phyloP scores from a whole-genome alignment of 2,113 vertebrate genomes.

The Lathamus discolor region DNA sequence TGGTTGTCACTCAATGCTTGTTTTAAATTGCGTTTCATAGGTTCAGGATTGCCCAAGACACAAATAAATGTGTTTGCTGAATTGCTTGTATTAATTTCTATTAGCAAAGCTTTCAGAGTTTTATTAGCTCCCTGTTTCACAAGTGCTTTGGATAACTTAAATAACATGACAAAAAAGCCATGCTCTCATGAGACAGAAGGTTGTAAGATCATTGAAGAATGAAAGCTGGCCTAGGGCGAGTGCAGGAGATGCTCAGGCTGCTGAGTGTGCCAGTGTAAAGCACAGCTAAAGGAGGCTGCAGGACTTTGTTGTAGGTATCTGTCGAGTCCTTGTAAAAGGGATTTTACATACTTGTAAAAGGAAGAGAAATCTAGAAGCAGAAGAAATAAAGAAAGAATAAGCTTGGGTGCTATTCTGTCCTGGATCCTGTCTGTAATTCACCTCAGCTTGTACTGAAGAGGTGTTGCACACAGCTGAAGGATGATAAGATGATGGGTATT shows the following conservation, averaged over 20 bases:
- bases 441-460: neutral
- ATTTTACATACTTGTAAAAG: neutral
- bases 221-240: neutral
- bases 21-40: neutral
- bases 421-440: neutral
- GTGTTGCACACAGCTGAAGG: neutral
- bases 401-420: neutral
- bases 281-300: neutral
- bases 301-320: neutral
- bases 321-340: neutral
- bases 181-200: neutral
- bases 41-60: neutral
- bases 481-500: neutral
- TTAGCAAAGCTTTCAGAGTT: neutral
- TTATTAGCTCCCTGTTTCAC: conserved; percentile 4
- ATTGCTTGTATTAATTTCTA: neutral
- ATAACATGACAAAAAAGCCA: neutral
- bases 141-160: neutral
- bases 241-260: neutral
- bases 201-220: neutral
- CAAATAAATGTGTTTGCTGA: neutral
- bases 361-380: neutral
- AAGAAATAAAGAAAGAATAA: neutral
- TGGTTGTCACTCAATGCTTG: neutral
- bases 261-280: neutral